Percentiles rank a stretch among this genome's conserved stretches.
Conservation (phyloP, 2,113 vertebrate species). For the Eulacestoma nigropectus region DNA sequence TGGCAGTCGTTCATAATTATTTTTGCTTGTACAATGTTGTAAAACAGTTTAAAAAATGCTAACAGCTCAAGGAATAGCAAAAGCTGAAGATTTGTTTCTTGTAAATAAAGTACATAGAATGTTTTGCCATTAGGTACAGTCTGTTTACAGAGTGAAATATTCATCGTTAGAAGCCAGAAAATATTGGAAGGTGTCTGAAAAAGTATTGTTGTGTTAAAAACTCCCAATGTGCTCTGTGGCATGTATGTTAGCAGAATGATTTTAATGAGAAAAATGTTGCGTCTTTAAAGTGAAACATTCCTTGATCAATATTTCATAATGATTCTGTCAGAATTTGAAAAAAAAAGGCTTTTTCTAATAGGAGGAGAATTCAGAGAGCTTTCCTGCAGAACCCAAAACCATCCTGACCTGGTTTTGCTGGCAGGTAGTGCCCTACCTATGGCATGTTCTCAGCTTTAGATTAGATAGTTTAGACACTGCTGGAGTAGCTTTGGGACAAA, state of each 20-base stretch:
- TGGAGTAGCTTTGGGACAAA: neutral
- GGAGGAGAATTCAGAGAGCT: neutral
- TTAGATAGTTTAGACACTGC: neutral
- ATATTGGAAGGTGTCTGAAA: neutral
- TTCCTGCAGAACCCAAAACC: neutral
- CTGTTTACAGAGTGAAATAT: neutral
- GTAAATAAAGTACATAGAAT: neutral
- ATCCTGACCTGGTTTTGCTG: neutral
- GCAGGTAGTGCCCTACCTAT: neutral
- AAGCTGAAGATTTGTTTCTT: neutral
- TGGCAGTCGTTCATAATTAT: neutral
- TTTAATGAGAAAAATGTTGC: neutral
- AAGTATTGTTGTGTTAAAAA: neutral
- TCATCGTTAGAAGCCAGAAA: neutral
- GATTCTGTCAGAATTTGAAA: neutral
- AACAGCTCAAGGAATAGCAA: neutral
- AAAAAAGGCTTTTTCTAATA: neutral
- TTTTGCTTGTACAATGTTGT: neutral
- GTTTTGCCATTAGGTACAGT: neutral
- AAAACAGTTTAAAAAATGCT: neutral
- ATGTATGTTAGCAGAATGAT: neutral
- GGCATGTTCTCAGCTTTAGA: neutral
- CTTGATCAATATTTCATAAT: neutral
- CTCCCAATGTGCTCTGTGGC: neutral
- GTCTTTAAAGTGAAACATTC: neutral